Conservation (phyloP, 2,113 vertebrate species). For the Phalacrocorax pelagicus region DNA sequence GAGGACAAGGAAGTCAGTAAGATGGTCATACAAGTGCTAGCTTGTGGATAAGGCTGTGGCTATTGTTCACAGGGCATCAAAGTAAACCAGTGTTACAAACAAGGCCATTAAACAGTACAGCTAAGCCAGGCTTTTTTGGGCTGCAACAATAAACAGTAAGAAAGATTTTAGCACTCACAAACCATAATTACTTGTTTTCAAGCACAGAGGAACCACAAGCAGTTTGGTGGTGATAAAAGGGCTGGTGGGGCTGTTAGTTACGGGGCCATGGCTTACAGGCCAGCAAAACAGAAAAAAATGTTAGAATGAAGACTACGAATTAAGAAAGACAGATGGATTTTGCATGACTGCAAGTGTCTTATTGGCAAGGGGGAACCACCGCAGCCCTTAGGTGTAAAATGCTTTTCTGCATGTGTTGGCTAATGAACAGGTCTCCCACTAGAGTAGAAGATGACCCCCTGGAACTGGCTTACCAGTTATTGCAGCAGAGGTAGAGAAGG, state of each 20-base stretch:
- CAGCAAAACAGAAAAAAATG: neutral
- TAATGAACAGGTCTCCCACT: neutral
- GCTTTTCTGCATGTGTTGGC: neutral
- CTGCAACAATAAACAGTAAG: neutral
- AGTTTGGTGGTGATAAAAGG: neutral
- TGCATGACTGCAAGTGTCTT: neutral
- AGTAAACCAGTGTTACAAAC: neutral
- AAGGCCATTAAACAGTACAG: neutral
- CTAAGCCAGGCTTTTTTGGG: neutral
- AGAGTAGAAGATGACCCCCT: neutral
- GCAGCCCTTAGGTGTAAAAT: neutral
- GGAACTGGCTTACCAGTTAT: neutral
- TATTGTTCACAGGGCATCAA: neutral
- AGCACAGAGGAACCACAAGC: neutral
- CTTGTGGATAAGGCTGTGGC: neutral
- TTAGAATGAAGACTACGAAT: neutral
- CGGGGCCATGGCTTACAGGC: neutral
- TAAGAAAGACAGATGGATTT: neutral
- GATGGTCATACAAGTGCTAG: neutral
- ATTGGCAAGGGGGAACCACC: neutral
- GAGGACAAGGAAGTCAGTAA: neutral
- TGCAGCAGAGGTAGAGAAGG: neutral
- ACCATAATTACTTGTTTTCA: neutral
- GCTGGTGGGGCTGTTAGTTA: neutral
- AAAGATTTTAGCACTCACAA: neutral